A percentile compares a stretch with the other conserved stretches of the same genome.
Evolutionary conservation across 1,140 invertebrate species (phyloP).

Genomic region (Homarus americanus): DNA sequence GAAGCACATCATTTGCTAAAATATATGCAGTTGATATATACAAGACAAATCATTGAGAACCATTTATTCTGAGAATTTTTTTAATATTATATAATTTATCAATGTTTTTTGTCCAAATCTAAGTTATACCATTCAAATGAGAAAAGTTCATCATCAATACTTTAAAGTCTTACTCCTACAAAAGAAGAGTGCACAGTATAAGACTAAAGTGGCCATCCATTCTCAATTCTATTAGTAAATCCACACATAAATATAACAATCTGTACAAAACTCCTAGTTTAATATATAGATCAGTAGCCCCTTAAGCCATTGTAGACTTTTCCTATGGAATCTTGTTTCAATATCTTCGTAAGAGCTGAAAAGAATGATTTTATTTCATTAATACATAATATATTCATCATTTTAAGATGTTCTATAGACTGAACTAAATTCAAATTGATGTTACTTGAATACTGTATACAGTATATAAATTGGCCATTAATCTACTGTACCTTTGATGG

Average conservation of each 20-base stretch:
- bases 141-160: no score
- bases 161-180: background rate
- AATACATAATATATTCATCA: no score
- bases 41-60: no score
- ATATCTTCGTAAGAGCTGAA: constrained; percentile 78
- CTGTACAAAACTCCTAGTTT: constrained; percentile 61
- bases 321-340: constrained; percentile 79
- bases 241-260: constrained; percentile 68
- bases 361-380: constrained; percentile 28
- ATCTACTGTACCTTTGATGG: no score
- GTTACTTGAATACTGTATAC: no score
- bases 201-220: constrained; percentile 7
- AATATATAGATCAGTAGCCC: constrained; percentile 56
- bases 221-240: background rate
- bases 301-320: constrained; percentile 80
- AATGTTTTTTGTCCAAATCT: no score
- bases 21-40: no score
- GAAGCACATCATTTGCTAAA: no score
- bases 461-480: no score
- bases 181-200: background rate
- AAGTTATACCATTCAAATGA: no score
- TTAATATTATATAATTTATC: background rate
- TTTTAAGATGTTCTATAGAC: no score
- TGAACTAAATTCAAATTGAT: no score
- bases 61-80: background rate